Percentiles rank a stretch among this genome's conserved stretches.
Evolutionary conservation across 2,888 invertebrate genomes (phyloP).

Genomic region (Bruchidius siliquastri): DNA sequence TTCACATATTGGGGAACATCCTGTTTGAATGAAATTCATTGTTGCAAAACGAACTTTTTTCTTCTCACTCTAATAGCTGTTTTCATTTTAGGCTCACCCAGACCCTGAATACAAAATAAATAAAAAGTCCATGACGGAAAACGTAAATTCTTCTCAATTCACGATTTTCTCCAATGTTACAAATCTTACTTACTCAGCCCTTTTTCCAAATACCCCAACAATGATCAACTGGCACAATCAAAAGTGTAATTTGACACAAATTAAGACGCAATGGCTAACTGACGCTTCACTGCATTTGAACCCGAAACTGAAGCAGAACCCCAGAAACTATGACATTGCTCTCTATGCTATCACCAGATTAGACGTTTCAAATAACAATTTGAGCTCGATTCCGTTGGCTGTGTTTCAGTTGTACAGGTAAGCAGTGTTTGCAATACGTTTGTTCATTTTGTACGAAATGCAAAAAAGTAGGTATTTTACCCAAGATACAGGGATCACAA

Average conservation of each 20-base stretch:
- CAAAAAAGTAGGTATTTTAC: no score
- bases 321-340: slow-evolving; percentile 61
- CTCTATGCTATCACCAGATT: slow-evolving; percentile 89
- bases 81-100: slow-evolving; percentile 62
- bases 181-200: slow-evolving; percentile 68
- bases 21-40: no score
- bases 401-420: slow-evolving; percentile 66
- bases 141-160: slow-evolving; percentile 53
- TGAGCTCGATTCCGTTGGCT: slow-evolving; percentile 72
- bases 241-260: slow-evolving; percentile 62
- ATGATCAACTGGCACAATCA: slow-evolving; percentile 92
- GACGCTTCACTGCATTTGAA: slow-evolving; percentile 83
- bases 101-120: slow-evolving; percentile 93
- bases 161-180: slow-evolving; percentile 52
- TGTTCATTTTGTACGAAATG: no score
- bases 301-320: slow-evolving; percentile 69
- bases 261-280: slow-evolving; percentile 77
- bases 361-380: slow-evolving; percentile 86
- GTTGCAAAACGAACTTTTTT: neutral
- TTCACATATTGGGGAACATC: no score
- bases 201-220: slow-evolving; percentile 79
- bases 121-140: slow-evolving; percentile 74
- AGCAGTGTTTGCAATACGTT: no score
- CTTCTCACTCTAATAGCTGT: neutral
- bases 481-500: no score